Conservation (phyloP, 2,888 invertebrate species). For the Dynastes tityus region DNA sequence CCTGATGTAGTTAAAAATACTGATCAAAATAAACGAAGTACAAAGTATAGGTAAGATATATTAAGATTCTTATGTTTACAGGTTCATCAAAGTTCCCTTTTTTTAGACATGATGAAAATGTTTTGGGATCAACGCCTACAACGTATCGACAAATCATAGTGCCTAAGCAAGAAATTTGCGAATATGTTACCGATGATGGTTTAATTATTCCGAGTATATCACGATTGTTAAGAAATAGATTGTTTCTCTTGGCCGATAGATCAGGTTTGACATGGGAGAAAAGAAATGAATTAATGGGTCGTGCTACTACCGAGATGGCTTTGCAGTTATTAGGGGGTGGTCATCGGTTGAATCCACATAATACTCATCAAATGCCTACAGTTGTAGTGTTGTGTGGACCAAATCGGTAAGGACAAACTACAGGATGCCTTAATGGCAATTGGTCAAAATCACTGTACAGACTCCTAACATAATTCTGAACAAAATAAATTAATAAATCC, state of each 20-base stretch:
- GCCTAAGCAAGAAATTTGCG: conserved; percentile 75
- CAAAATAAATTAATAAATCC: too few relatives aligned
- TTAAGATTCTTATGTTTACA: background rate
- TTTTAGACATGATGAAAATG: conserved; percentile 88
- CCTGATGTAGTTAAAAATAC: conserved; percentile 76
- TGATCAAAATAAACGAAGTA: conserved; percentile 65
- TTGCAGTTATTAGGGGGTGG: conserved; percentile 88
- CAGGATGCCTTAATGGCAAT: too few relatives aligned
- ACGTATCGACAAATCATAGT: conserved; percentile 81
- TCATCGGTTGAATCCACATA: conserved; percentile 87
- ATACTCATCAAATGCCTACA: conserved; percentile 90
- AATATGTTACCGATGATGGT: conserved; percentile 88
- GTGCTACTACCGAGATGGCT: conserved; percentile 89
- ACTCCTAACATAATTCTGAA: too few relatives aligned
- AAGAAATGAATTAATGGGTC: conserved; percentile 84
- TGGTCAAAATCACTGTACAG: too few relatives aligned
- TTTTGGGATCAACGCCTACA: conserved; percentile 79
- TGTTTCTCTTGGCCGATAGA: conserved; percentile 81
- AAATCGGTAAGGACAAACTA: conserved; percentile 69
- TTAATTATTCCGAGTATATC: conserved; percentile 85
- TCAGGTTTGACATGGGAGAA: conserved; percentile 79
- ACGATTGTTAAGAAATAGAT: conserved; percentile 76
- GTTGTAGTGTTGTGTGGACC: conserved; percentile 84
- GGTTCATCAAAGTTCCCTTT: conserved; percentile 3
- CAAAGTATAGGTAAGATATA: conserved; percentile 66